phyloP scores from a whole-genome alignment of 2,113 vertebrate species.

The Todiramphus chloris region DNA sequence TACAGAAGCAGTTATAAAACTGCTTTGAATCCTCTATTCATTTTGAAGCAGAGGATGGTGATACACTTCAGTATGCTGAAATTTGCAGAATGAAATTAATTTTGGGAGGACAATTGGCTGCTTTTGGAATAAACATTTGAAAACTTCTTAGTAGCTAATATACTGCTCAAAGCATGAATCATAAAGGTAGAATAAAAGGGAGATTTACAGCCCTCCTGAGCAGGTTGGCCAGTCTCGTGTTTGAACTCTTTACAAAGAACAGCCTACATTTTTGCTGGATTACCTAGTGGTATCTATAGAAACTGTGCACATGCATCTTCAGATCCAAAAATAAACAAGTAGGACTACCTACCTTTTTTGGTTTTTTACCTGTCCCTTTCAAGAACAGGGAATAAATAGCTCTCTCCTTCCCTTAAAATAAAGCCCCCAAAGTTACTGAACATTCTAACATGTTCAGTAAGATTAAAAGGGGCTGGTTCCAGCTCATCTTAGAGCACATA shows the following conservation, averaged over 20 bases:
- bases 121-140: neutral
- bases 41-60: neutral
- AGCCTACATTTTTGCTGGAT: neutral
- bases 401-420: neutral
- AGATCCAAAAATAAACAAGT: slow-evolving; percentile 46
- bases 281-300: slow-evolving; percentile 35
- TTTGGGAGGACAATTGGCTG: neutral
- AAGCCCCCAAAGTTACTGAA: neutral
- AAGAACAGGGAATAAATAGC: slow-evolving; percentile 10
- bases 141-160: neutral
- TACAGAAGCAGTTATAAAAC: neutral
- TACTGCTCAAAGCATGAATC: neutral
- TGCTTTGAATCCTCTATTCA: neutral
- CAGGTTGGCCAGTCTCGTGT: neutral
- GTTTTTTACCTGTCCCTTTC: slow-evolving; percentile 10
- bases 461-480: neutral
- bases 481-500: neutral
- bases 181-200: neutral
- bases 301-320: slow-evolving; percentile 11
- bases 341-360: neutral
- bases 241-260: neutral
- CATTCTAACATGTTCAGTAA: neutral
- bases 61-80: neutral
- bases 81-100: neutral
- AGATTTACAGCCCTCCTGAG: neutral